A percentile compares a stretch with the other conserved stretches of the same genome.
These are phyloP conservation scores for Cinclus cinclus DNA, from an alignment of 2,113 vertebrate genomes.

Conservation along the genomic window DNA sequence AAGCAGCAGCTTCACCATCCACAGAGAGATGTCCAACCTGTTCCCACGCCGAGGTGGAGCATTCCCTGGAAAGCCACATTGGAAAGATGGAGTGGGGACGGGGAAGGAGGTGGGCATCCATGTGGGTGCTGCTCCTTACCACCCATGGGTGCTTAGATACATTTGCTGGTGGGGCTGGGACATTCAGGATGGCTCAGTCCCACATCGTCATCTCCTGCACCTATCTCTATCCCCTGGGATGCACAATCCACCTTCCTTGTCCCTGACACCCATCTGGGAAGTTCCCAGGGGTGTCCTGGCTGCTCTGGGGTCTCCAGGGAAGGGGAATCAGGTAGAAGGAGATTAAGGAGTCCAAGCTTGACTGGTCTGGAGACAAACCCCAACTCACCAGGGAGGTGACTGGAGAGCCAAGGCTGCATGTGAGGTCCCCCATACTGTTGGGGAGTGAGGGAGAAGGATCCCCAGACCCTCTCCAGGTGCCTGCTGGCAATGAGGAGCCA, in stretches of 20 bases:
- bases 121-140: background rate
- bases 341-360: accelerated
- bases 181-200: background rate
- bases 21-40: background rate
- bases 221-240: accelerated
- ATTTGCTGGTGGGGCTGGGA: background rate
- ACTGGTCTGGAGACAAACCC: background rate
- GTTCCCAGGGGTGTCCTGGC: accelerated
- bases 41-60: background rate
- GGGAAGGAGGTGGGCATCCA: background rate
- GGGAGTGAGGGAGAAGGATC: background rate
- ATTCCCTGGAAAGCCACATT: background rate
- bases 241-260: background rate
- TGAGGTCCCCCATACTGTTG: background rate
- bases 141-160: background rate
- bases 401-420: background rate
- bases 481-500: background rate
- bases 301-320: background rate
- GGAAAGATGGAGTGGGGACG: background rate
- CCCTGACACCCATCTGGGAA: background rate
- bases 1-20: background rate
- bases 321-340: background rate
- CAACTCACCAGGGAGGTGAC: accelerated
- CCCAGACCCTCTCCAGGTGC: background rate
- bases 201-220: accelerated